phyloP scores from a whole-genome alignment of 2,113 vertebrate species.

The Taurulus bubalis region DNA sequence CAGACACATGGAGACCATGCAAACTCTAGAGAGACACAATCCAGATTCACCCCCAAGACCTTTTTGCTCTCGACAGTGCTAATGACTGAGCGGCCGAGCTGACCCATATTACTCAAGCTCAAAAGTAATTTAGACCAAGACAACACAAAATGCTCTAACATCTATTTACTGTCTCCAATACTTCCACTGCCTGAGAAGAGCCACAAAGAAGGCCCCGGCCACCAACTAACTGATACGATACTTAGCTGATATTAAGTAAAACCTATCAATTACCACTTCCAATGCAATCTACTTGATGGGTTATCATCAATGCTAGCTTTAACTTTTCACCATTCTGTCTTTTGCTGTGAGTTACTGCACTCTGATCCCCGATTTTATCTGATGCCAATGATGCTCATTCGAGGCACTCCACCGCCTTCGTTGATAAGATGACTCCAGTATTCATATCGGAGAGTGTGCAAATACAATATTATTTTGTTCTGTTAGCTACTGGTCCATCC shows the following conservation, averaged over 20 bases:
- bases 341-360: constrained; percentile 7
- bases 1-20: not conserved
- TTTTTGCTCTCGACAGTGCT: not conserved
- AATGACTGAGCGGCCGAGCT: not conserved
- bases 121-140: not conserved
- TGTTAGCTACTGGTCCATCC: not conserved
- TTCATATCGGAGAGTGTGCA: not conserved
- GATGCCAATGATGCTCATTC: constrained; percentile 15
- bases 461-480: not conserved
- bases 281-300: constrained; percentile 31
- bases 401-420: constrained; percentile 9
- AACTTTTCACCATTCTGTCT: constrained; percentile 28
- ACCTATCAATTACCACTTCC: constrained; percentile 37
- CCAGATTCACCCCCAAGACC: not conserved
- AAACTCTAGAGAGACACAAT: not conserved
- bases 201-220: constrained; percentile 8
- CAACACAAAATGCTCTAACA: constrained; percentile 19
- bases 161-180: constrained; percentile 49
- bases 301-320: constrained; percentile 16
- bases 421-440: not conserved
- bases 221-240: constrained; percentile 45
- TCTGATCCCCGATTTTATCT: not conserved
- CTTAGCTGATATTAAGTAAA: constrained; percentile 57
- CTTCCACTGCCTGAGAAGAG: constrained; percentile 29
- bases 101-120: not conserved